phyloP scores from a whole-genome alignment of 2,113 vertebrate genomes.

The Mustelus asterias region DNA sequence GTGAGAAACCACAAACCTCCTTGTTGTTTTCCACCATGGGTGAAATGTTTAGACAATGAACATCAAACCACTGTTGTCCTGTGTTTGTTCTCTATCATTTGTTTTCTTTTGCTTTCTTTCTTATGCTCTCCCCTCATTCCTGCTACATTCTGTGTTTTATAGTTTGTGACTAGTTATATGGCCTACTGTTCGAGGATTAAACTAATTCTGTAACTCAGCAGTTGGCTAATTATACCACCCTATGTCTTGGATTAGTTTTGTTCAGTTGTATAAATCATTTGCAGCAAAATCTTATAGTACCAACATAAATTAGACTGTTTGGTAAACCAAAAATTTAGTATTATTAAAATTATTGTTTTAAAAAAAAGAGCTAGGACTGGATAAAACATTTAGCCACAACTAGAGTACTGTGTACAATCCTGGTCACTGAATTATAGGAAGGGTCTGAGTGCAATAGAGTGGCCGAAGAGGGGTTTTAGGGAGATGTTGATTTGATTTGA shows the following conservation, averaged over 20 bases:
- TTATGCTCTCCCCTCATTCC: not conserved
- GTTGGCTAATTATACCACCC: not conserved
- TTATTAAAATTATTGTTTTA: not conserved
- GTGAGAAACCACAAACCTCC: constrained; percentile 52
- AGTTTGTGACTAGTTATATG: not conserved
- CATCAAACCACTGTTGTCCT: not conserved
- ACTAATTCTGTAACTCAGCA: not conserved
- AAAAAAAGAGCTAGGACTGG: not conserved
- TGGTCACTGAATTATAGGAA: not conserved
- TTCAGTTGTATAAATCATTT: not conserved
- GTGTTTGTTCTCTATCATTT: not conserved
- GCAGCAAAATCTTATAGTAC: not conserved
- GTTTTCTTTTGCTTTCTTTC: not conserved
- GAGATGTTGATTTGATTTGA: no score
- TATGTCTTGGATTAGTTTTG: not conserved
- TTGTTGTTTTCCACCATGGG: not conserved
- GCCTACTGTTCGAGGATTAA: not conserved
- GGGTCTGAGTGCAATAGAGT: not conserved
- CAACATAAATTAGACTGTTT: not conserved
- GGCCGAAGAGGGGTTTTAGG: not conserved
- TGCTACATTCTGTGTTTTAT: not conserved
- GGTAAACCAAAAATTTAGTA: not conserved
- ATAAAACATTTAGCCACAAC: not conserved
- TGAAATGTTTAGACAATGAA: not conserved
- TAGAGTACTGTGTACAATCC: not conserved